Evolutionary conservation across 1,140 invertebrate species (phyloP), one percentile per base, ranked within the genome.

Genomic region (Eupristina koningsbergeri): DNA sequence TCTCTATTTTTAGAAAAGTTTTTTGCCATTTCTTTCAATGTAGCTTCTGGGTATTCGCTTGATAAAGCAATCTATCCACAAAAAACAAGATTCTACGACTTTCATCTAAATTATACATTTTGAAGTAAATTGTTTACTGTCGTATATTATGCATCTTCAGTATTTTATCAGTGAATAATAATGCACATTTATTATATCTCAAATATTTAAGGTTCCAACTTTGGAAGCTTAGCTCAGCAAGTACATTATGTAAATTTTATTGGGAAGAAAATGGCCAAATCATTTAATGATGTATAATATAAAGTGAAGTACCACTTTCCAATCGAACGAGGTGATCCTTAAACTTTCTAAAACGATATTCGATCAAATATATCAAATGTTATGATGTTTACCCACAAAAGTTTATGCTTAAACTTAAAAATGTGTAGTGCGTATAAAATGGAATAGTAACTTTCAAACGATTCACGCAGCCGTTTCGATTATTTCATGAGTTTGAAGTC

Each of bases 401-500:
- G 73, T 11, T 75, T 58, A 53, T 9, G 41, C n/a, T 17, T 15
- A 29, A 15, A 45, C 41, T 50, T 47, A 31, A 64, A 31, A 29
- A n/a, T 63, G 7, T 17, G 26, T 34, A n/a, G n/a, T n/a, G n/a
- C 61, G 13, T 64, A 64, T 64, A 64, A 31, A 64, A 9, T 31
- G n/a, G 13, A 15, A 64, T 3, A 7, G 61, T n/a, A 58, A 1
- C 9, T 58, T 58, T 58, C 53, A 58, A 58, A 58, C 53, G 53
- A 58, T 58, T 13, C 53, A 13, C 26, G 22, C 53, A 26, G 53
- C 17, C 3, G 61, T 26, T 26, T 61, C n/a, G 58, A 7, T 3
- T 69, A 69, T 69, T 71, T 41, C 15, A 61, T 34, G 53, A 22
- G 34, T 77, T 77, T 63, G 36, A 77, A 77, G 75, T 39, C 58